Evolutionary conservation across 2,888 invertebrate genomes (phyloP).

Genomic region (Saturnia japonica): DNA sequence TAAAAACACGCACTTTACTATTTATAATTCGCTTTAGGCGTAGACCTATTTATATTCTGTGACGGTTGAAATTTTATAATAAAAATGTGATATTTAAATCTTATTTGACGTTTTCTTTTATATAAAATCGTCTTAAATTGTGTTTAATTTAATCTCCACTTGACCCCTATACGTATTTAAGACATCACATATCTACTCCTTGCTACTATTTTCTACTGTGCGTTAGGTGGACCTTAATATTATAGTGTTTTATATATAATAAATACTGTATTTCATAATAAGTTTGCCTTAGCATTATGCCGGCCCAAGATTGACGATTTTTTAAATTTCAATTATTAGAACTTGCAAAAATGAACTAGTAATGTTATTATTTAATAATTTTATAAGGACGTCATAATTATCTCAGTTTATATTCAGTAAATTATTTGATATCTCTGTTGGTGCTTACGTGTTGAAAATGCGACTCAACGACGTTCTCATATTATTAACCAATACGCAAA

Average conservation of each 20-base stretch:
- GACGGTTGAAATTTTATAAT: conserved; percentile 41
- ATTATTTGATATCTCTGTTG: background rate
- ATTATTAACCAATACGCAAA: background rate
- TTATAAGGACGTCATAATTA: background rate
- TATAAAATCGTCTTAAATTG: conserved; percentile 20
- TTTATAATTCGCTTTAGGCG: conserved; percentile 67
- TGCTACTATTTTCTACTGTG: conserved; percentile 71
- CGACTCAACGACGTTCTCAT: background rate
- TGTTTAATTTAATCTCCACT: conserved; percentile 37
- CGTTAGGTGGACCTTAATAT: conserved; percentile 74
- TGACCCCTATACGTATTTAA: conserved; percentile 54
- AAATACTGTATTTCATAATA: conserved; percentile 28
- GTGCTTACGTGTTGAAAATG: conserved; percentile 1
- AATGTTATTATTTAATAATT: conserved; percentile 1
- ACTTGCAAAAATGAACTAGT: conserved; percentile 7
- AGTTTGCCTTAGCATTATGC: conserved; percentile 32
- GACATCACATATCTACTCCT: conserved; percentile 78
- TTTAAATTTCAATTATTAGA: conserved; percentile 8
- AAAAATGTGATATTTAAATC: conserved; percentile 36
- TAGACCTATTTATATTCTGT: conserved; percentile 55
- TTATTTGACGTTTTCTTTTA: conserved; percentile 32
- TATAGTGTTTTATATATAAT: conserved; percentile 39
- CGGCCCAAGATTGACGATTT: background rate
- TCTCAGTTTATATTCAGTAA: background rate
- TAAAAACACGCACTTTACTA: conserved; percentile 57